Evolutionary conservation across 2,113 vertebrate species (phyloP).

Genomic region (Nibea coibor): DNA sequence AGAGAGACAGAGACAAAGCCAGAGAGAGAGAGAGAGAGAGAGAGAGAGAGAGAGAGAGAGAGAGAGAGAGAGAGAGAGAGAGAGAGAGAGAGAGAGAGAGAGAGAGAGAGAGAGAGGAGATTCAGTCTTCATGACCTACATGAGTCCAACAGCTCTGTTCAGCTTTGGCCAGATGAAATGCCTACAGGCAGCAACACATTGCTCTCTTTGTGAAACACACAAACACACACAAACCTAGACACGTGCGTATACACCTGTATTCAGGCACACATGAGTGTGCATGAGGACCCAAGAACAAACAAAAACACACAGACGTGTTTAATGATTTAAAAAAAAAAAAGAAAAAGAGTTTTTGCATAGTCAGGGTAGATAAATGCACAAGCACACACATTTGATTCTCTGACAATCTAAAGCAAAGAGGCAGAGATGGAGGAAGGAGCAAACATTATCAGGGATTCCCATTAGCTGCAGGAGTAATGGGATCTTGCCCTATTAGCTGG

Average conservation of each 20-base stretch:
- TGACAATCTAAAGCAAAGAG: constrained; percentile 6
- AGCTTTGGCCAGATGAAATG: constrained; percentile 71
- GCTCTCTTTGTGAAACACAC: constrained; percentile 54
- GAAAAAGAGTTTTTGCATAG: not conserved
- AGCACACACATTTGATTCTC: not conserved
- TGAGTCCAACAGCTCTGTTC: constrained; percentile 80
- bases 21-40: constrained; percentile 7
- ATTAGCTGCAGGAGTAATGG: constrained; percentile 64
- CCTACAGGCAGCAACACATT: constrained; percentile 71
- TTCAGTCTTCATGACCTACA: constrained; percentile 86
- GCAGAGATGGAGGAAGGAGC: constrained; percentile 1
- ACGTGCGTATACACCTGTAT: constrained; percentile 22
- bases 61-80: constrained; percentile 5
- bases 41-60: constrained; percentile 10
- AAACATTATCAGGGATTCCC: constrained; percentile 54
- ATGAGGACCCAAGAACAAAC: not conserved
- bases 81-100: not conserved
- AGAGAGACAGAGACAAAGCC: constrained; percentile 1
- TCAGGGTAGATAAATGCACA: not conserved
- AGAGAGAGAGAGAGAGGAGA: constrained; percentile 40
- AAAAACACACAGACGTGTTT: not conserved
- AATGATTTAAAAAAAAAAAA: not conserved
- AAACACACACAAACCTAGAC: constrained; percentile 25
- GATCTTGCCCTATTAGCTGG: constrained; percentile 62
- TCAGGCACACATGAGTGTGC: not conserved